These are phyloP conservation scores for Drosophila willistoni DNA, from an alignment of 1,140 invertebrate genomes.

Conservation along the genomic window DNA sequence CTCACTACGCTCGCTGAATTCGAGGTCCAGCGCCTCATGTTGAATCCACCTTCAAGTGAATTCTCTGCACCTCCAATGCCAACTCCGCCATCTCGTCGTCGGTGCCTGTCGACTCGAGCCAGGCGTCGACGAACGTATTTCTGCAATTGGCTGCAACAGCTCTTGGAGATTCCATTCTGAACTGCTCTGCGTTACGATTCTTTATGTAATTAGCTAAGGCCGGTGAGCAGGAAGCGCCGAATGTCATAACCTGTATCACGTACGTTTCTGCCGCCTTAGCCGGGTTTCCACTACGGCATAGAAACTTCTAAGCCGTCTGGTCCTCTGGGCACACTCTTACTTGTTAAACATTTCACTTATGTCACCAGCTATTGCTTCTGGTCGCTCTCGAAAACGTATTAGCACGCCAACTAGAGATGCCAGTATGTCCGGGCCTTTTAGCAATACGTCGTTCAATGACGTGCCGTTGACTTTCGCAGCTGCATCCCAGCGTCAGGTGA, in stretches of 20 bases:
- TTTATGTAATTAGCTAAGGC: no score
- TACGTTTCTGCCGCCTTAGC: constrained; percentile 39
- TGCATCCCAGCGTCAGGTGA: no score
- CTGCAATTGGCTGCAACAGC: no score
- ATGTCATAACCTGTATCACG: constrained; percentile 71
- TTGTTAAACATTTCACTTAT: no score
- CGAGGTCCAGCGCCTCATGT: not conserved
- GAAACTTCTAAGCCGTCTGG: constrained; percentile 3
- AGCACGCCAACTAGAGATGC: not conserved
- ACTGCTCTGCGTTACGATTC: no score
- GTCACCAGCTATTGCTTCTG: constrained; percentile 5
- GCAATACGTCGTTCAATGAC: constrained; percentile 3
- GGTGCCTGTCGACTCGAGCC: not conserved
- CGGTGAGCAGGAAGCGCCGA: constrained; percentile 16
- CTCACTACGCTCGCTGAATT: no score
- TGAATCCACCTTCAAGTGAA: not conserved
- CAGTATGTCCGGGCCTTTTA: constrained; percentile 11
- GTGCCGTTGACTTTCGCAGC: not conserved
- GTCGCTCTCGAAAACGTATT: not conserved
- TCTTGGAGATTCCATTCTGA: no score
- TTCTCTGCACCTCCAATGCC: not conserved
- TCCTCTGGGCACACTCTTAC: no score
- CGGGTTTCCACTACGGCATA: constrained; percentile 15
- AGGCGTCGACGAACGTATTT: constrained; percentile 23
- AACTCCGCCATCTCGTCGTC: constrained; percentile 1